phyloP scores from a whole-genome alignment of 2,888 invertebrate genomes.

The Neoitamus cyanurus region DNA sequence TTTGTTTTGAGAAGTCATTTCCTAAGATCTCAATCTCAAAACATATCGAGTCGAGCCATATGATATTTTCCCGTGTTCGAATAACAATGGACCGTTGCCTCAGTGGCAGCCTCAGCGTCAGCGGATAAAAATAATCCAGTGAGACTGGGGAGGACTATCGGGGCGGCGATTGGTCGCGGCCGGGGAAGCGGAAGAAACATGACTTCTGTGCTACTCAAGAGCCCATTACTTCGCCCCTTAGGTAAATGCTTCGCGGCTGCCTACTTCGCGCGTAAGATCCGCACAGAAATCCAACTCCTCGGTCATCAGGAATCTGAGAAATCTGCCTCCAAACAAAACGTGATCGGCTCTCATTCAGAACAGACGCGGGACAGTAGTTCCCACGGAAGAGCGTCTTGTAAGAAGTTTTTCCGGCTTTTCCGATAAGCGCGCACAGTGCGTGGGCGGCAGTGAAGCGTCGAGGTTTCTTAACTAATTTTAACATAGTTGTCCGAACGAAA shows the following conservation, averaged over 20 bases:
- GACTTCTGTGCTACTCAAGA: neutral
- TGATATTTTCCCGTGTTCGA: neutral
- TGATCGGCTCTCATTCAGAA: constrained; percentile 22
- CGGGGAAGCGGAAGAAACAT: neutral
- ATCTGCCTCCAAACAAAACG: constrained; percentile 23
- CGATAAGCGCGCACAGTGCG: constrained; percentile 6
- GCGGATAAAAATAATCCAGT: constrained; percentile 17
- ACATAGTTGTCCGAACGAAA: neutral
- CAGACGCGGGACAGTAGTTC: neutral
- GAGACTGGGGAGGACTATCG: neutral
- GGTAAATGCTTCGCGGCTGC: neutral
- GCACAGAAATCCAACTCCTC: neutral
- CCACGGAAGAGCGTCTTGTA: neutral
- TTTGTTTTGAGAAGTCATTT: constrained; percentile 27
- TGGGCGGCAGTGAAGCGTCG: neutral
- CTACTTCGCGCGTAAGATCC: neutral
- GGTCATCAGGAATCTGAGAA: neutral
- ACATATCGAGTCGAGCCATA: neutral
- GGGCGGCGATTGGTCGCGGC: neutral
- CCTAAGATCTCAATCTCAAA: constrained; percentile 23
- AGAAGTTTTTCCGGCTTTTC: constrained; percentile 4
- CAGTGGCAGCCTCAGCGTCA: neutral
- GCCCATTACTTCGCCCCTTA: neutral
- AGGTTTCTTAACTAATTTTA: constrained; percentile 27
- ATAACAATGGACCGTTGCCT: neutral